Base-by-base conservation (phyloP, 1,140 invertebrate species). In the Conus ventricosus region DNA sequence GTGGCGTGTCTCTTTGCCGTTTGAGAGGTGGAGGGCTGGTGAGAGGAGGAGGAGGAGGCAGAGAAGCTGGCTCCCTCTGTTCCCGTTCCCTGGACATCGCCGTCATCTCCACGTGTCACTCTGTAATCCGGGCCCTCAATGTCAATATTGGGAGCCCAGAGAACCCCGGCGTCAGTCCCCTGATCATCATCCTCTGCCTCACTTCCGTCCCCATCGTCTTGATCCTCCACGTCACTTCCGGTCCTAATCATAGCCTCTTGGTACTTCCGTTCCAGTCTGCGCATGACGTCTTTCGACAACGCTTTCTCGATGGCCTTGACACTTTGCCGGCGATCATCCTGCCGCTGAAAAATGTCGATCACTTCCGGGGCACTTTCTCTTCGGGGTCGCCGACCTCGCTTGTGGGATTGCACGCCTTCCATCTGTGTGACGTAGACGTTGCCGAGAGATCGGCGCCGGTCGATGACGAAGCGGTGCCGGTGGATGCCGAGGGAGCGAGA, bases 321-420 rank as follows among this genome's bases (percentile, higher is more conserved):
- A 11, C 82, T 84, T 13, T 27, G 17, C 5, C 82, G 82, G 20
- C 82, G 54, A 27, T 84, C 55, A 13, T 60, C 82, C 55, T 84
- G 82, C 57, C 27, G 23, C 4, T n/a, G 55, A 55, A 84, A 84
- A 84, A 84, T 84, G 23, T 84, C n/a, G 57, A 84, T 60, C 23
- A 84, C 27, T 27, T 84, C 82, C 82, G 82, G 57, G 20, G 54
- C 82, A 11, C 54, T 63, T 23, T 63, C 82, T 6, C 82, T 54
- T 63, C 82, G 15, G 10, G 4, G 23, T 23, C n/a, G 54, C 20
- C 57, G 54, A 20, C 1, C 55, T 5, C 82, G 54, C 10, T 7
- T 11, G 57, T 63, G 27, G 5, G 54, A 25, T n/a, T 84, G 82
- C n/a, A 67, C 13, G 8, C 82, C 82, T n/a, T 60, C 55, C 10